Evolutionary conservation across 2,113 vertebrate genomes (phyloP).

Genomic region (Oceanites oceanicus): DNA sequence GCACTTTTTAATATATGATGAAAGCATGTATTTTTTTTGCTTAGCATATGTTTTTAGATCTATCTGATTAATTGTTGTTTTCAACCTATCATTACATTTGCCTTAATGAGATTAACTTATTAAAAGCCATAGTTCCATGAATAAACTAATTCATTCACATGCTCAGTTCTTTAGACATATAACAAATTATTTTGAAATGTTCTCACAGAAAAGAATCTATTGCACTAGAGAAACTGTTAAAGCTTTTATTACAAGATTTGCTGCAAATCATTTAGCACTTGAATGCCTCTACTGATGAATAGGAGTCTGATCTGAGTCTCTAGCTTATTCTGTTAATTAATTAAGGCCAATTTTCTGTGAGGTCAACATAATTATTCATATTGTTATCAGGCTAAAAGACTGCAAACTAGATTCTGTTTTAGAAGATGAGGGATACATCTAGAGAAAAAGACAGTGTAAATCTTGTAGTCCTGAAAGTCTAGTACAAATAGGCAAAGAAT

Average conservation of each 20-base stretch:
- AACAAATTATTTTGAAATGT: background rate
- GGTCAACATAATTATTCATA: background rate
- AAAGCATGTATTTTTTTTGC: background rate
- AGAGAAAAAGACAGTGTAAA: background rate
- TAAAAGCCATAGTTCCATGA: background rate
- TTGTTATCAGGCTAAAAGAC: background rate
- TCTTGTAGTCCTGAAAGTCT: background rate
- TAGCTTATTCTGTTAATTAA: conserved; percentile 2
- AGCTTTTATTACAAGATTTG: background rate
- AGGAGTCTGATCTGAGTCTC: background rate
- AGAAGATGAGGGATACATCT: background rate
- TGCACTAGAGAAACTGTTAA: background rate
- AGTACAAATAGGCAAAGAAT: background rate
- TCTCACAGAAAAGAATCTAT: background rate
- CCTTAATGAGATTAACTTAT: background rate
- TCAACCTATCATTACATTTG: background rate
- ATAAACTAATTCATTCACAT: background rate
- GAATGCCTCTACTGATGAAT: background rate
- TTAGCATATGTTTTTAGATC: background rate
- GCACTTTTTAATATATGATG: background rate
- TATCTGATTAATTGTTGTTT: background rate
- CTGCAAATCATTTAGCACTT: background rate
- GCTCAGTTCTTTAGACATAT: background rate
- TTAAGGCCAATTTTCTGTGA: background rate
- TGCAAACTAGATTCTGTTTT: background rate